Evolutionary conservation across 2,113 vertebrate species (phyloP), one percentile per base, ranked within the genome.

Genomic region (Struthio camelus): DNA sequence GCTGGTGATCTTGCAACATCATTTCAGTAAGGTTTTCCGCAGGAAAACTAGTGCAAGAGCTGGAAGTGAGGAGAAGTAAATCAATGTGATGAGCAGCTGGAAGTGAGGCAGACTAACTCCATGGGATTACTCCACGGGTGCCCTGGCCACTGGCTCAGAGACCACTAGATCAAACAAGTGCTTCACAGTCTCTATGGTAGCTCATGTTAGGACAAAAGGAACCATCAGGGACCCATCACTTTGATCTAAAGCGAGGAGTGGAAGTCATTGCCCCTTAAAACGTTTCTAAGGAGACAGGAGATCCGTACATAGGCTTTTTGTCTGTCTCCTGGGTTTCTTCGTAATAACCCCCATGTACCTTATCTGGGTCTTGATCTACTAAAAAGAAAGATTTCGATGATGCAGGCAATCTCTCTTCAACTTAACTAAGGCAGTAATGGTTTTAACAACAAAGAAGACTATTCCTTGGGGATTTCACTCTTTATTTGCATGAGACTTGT

Each of bases 371-470:
- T 58, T 32, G 9, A 5, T 36, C 11, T 64, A 6, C 18, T 19
- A 4, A 40, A 75, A 44, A 30, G 16, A 36, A 20, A 44, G n/a
- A 11, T 2, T 38, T 27, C 20, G 7, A 5, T 62, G 44, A 14
- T 0, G 3, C 1, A 0, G 32, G 34, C 40, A 9, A 67, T 40
- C 10, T 34, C 14, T 20, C 32, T 48, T 19, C 14, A 10, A 3
- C 64, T 23, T 28, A 16, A n/a, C 8, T 1, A 2, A 59, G 42
- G 14, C 5, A 28, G 3, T 0, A 15, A 14, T 0, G 0, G 6
- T 2, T 69, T 42, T 71, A 10, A 48, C 62, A 12, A 3, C 11
- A 5, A 22, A 20, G 36, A 40, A 40, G 77, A 1, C 4, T 1
- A 0, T 6, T 25, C 1, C 23, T n/a, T 10, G 72, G 9, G 42